Conservation (phyloP, 2,888 invertebrate species). For the Copidosoma aretas region DNA sequence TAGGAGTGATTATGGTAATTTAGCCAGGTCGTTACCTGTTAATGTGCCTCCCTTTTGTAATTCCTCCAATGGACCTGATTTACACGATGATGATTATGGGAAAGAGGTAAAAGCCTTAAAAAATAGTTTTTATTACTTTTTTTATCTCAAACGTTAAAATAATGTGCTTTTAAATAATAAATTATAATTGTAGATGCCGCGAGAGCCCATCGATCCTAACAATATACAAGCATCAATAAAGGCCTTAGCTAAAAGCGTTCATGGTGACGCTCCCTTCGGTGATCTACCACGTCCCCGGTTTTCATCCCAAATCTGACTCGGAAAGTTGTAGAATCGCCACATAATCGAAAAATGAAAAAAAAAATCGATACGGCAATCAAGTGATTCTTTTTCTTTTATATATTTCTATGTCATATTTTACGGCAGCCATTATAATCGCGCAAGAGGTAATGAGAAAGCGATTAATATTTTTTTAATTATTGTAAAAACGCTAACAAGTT, state of each 20-base stretch:
- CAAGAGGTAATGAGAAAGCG: constrained; percentile 35
- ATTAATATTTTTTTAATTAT: constrained; percentile 42
- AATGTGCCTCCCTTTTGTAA: constrained; percentile 72
- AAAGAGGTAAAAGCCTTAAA: constrained; percentile 63
- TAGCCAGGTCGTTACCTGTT: constrained; percentile 82
- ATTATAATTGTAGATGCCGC: constrained; percentile 47
- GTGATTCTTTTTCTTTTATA: constrained; percentile 49
- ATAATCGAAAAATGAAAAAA: no score
- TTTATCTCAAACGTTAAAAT: background rate
- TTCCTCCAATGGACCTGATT: constrained; percentile 52
- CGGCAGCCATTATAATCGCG: constrained; percentile 42
- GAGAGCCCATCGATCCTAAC: constrained; percentile 64
- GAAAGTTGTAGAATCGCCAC: constrained; percentile 24
- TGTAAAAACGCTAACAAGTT: constrained; percentile 17
- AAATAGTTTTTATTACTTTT: constrained; percentile 36
- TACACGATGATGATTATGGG: constrained; percentile 55
- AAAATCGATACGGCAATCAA: constrained; percentile 28
- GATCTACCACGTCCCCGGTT: constrained; percentile 86
- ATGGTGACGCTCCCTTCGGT: constrained; percentile 85
- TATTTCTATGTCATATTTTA: constrained; percentile 45
- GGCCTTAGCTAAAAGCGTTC: constrained; percentile 89
- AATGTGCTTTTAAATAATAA: background rate
- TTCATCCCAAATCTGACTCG: constrained; percentile 79
- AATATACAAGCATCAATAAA: constrained; percentile 92
- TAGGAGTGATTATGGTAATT: constrained; percentile 61